Percentiles rank a stretch among this genome's conserved stretches.
These are phyloP conservation scores for Pyrrhia umbra DNA, from an alignment of 2,888 invertebrate species.

Conservation along the genomic window DNA sequence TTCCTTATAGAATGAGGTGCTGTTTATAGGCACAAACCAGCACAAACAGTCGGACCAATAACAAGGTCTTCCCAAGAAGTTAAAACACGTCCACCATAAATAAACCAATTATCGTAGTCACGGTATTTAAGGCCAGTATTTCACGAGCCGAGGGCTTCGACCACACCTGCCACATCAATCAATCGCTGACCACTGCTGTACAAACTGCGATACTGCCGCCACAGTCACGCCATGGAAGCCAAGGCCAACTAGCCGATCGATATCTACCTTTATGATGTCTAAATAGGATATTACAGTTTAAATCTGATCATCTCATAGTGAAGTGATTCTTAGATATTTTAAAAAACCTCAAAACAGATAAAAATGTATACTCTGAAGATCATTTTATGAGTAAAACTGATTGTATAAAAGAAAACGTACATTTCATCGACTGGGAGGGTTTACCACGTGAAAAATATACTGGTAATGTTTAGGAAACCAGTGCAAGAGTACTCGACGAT, in stretches of 20 bases:
- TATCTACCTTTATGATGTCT: slow-evolving; percentile 41
- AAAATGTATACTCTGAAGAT: background rate
- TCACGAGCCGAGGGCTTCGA: slow-evolving; percentile 46
- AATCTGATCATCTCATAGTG: background rate
- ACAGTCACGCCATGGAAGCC: slow-evolving; percentile 55
- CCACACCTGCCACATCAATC: slow-evolving; percentile 71
- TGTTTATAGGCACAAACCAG: slow-evolving; percentile 2
- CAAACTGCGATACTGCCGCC: slow-evolving; percentile 59
- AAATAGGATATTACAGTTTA: slow-evolving; percentile 28
- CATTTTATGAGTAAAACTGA: background rate
- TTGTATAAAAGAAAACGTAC: background rate
- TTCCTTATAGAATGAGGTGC: slow-evolving; percentile 7
- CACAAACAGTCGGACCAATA: background rate
- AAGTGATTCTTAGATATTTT: background rate
- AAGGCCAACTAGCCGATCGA: slow-evolving; percentile 52
- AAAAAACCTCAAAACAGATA: background rate
- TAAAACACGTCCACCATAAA: slow-evolving; percentile 51
- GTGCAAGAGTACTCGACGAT: background rate
- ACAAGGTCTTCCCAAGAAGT: slow-evolving; percentile 24
- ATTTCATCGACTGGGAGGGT: background rate
- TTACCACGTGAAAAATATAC: background rate
- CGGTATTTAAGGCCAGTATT: slow-evolving; percentile 48
- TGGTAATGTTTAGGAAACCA: background rate
- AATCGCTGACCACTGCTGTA: slow-evolving; percentile 65
- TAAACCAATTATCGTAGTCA: slow-evolving; percentile 66